phyloP scores from a whole-genome alignment of 1,140 invertebrate species.

The Acromyrmex heyeri region DNA sequence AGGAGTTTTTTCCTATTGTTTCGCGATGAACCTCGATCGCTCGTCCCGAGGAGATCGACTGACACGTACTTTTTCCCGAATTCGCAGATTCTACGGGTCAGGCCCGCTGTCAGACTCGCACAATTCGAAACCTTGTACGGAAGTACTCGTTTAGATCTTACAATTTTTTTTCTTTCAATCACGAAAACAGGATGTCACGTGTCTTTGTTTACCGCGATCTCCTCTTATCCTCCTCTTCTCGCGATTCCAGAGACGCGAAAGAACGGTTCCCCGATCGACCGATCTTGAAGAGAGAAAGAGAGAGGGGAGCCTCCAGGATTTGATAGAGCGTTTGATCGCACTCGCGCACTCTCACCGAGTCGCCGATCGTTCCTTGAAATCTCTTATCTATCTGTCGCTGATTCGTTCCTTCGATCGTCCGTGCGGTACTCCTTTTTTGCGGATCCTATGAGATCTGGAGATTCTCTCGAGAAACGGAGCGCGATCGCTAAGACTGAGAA shows the following conservation, averaged over 20 bases:
- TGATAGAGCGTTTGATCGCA: slow-evolving; percentile 45
- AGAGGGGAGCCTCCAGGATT: background rate
- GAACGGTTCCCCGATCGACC: background rate
- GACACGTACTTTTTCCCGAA: background rate
- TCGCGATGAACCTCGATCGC: background rate
- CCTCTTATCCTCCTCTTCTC: background rate
- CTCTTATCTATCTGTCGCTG: background rate
- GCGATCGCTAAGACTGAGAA: slow-evolving; percentile 25
- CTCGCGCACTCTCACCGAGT: slow-evolving; percentile 49
- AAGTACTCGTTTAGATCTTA: background rate
- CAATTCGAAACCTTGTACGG: background rate
- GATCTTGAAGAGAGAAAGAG: background rate
- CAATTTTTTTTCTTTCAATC: background rate
- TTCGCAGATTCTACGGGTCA: background rate
- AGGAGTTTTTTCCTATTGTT: background rate
- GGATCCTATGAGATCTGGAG: background rate
- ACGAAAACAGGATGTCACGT: slow-evolving; percentile 8
- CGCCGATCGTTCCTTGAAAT: slow-evolving; percentile 12
- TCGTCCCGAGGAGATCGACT: background rate
- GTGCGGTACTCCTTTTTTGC: background rate
- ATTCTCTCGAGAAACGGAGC: slow-evolving; percentile 15
- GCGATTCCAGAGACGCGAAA: background rate
- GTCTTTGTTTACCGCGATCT: slow-evolving; percentile 31
- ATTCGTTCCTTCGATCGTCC: background rate
- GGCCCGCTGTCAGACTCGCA: background rate